Conservation (phyloP, 2,888 invertebrate species). For the Allygus modestus region DNA sequence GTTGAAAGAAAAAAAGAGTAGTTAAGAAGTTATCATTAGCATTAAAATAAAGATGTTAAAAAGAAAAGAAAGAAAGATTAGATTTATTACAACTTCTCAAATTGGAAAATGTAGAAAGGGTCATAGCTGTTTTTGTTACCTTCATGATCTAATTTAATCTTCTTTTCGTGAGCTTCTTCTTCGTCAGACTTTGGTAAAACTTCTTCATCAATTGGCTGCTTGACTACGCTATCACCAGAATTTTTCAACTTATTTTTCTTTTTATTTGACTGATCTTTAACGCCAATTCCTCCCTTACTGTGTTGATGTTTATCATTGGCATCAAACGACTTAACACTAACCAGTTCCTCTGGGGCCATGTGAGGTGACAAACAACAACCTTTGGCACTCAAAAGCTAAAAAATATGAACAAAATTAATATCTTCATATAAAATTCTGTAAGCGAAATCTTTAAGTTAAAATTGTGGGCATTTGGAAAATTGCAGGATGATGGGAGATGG, state of each 20-base stretch:
- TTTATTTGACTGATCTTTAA: constrained; percentile 6
- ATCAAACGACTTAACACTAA: constrained; percentile 85
- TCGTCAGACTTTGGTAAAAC: not conserved
- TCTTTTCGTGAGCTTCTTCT: constrained; percentile 14
- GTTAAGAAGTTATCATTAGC: too few species aligned
- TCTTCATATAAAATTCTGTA: too few species aligned
- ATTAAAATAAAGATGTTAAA: too few species aligned
- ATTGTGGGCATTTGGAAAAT: too few species aligned
- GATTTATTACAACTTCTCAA: too few species aligned
- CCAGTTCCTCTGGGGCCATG: constrained; percentile 83
- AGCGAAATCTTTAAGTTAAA: too few species aligned
- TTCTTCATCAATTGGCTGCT: not conserved
- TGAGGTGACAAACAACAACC: constrained; percentile 84
- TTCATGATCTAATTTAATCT: not conserved
- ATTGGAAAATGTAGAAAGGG: too few species aligned
- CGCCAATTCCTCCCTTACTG: constrained; percentile 10
- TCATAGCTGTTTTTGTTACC: too few species aligned
- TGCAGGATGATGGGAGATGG: too few species aligned
- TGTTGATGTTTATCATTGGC: constrained; percentile 68
- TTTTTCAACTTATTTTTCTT: constrained; percentile 46
- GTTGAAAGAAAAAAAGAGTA: too few species aligned
- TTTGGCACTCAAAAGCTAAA: constrained; percentile 83
- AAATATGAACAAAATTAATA: constrained; percentile 50
- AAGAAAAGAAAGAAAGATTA: too few species aligned
- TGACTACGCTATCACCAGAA: not conserved